These are phyloP conservation scores for Meandrina meandrites DNA, from an alignment of 92 coral and sea anemone species.

Conservation along the genomic window DNA sequence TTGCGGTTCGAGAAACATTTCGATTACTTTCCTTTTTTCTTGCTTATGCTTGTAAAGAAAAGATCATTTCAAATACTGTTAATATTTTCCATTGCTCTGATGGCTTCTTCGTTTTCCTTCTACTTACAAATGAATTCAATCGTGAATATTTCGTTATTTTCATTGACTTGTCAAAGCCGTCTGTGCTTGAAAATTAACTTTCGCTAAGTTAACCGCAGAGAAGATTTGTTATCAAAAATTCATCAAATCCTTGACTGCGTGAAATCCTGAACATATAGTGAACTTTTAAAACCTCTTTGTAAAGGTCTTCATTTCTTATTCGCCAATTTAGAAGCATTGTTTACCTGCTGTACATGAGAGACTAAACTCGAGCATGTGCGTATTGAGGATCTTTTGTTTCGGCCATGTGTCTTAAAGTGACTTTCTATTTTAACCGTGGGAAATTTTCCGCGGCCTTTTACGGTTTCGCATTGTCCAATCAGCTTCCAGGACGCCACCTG, in stretches of 20 bases:
- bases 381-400: constrained; percentile 50
- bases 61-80: not conserved
- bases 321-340: constrained; percentile 34
- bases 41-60: not conserved
- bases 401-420: constrained; percentile 77
- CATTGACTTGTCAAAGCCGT: not conserved
- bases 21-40: not conserved
- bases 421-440: constrained; percentile 75
- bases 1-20: not conserved
- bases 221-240: not conserved
- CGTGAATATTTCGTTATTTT: not conserved
- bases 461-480: constrained; percentile 54
- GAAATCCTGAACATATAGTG: not conserved
- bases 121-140: not conserved
- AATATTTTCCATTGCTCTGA: not conserved
- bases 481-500: constrained; percentile 58
- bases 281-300: constrained; percentile 20
- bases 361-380: constrained; percentile 69
- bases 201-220: not conserved
- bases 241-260: constrained; percentile 10
- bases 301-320: constrained; percentile 5
- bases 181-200: too few species aligned
- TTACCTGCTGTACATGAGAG: constrained; percentile 22
- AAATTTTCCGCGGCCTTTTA: constrained; percentile 60
- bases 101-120: not conserved